These are phyloP conservation scores for Ischnus inquisitorius DNA, from an alignment of 2,888 invertebrate genomes.

Conservation along the genomic window DNA sequence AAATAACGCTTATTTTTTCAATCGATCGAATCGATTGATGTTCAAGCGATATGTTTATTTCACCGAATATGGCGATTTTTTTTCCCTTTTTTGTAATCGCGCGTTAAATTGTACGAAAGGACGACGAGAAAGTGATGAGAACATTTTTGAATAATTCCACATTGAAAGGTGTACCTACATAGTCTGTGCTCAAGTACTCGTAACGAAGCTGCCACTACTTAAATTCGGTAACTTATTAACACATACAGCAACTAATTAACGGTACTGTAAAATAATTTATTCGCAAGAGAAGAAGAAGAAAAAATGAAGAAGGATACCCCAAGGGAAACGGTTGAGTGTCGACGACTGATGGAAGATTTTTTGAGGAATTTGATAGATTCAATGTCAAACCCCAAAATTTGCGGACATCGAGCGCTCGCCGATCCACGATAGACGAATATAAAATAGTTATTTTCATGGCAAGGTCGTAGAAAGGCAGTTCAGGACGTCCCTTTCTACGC, in stretches of 20 bases:
- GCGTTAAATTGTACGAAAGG: slow-evolving; percentile 45
- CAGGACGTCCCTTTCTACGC: too few species aligned
- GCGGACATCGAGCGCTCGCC: slow-evolving; percentile 58
- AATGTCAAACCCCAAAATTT: slow-evolving; percentile 11
- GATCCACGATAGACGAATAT: slow-evolving; percentile 56
- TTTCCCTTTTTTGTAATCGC: slow-evolving; percentile 29
- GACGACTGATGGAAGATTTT: slow-evolving; percentile 18
- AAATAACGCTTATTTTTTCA: slow-evolving; percentile 55
- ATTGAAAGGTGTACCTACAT: slow-evolving; percentile 67
- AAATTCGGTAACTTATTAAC: slow-evolving; percentile 74
- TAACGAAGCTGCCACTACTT: slow-evolving; percentile 82
- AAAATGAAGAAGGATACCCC: slow-evolving; percentile 23
- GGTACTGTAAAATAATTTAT: slow-evolving; percentile 73
- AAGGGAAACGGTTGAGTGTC: slow-evolving; percentile 39
- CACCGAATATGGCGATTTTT: slow-evolving; percentile 19
- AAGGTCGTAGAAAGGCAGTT: too few species aligned
- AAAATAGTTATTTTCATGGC: too few species aligned
- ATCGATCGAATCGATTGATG: slow-evolving; percentile 44
- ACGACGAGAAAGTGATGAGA: slow-evolving; percentile 36
- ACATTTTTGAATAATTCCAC: slow-evolving; percentile 58
- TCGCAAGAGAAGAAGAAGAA: slow-evolving; percentile 45
- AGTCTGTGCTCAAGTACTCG: slow-evolving; percentile 81
- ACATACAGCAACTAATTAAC: slow-evolving; percentile 73
- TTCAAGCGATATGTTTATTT: slow-evolving; percentile 42
- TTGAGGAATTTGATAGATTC: not conserved